Conservation (phyloP, 2,888 invertebrate genomes). For the Tuta absoluta region DNA sequence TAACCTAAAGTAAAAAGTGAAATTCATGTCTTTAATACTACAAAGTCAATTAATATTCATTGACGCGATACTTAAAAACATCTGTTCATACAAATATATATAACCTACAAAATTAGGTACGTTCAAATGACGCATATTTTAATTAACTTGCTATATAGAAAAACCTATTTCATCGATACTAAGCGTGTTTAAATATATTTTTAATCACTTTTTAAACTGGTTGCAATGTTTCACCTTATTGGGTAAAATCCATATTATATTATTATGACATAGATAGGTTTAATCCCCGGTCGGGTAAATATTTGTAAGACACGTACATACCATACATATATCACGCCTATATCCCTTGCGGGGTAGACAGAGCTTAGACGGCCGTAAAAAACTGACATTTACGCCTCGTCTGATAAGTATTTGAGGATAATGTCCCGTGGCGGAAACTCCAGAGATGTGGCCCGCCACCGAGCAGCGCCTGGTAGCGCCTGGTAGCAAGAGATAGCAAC, state of each 20-base stretch:
- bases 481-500: neutral
- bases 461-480: neutral
- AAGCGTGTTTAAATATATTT: neutral
- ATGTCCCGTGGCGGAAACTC: no score
- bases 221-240: neutral
- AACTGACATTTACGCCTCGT: no score
- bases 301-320: no score
- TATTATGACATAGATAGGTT: no score
- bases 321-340: no score
- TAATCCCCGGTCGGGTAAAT: no score
- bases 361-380: no score
- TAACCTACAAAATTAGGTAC: neutral
- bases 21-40: neutral
- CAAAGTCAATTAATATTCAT: neutral
- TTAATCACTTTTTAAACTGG: neutral
- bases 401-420: no score
- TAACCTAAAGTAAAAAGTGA: neutral
- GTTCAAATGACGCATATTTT: neutral
- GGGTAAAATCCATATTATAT: neutral
- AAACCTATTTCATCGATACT: neutral
- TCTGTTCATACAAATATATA: slow-evolving; percentile 8
- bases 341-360: no score
- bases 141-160: neutral
- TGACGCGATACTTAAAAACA: neutral
- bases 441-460: neutral